These are phyloP conservation scores for Chalcosyrphus nemorum DNA, from an alignment of 2,888 invertebrate species.

Conservation along the genomic window DNA sequence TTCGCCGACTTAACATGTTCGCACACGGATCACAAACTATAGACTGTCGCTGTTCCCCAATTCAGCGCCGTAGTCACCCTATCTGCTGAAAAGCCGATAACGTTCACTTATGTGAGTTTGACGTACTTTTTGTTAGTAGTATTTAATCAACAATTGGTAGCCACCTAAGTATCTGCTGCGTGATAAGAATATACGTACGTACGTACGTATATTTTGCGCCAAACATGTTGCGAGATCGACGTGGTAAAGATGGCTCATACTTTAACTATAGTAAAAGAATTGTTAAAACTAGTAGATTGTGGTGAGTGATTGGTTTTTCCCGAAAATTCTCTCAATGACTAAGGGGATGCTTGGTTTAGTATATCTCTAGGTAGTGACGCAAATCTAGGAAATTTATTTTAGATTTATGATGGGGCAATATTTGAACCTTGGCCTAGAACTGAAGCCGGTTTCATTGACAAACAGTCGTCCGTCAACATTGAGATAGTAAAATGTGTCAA, in stretches of 20 bases:
- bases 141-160: constrained; percentile 5
- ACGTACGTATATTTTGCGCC: not conserved
- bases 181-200: not conserved
- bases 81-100: constrained; percentile 41
- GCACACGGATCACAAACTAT: constrained; percentile 24
- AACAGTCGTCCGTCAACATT: not conserved
- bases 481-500: not conserved
- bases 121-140: constrained; percentile 22
- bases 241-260: not conserved
- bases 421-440: constrained; percentile 9
- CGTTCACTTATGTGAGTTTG: not conserved
- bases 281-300: not conserved
- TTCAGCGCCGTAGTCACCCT: constrained; percentile 17
- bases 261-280: not conserved
- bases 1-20: constrained; percentile 46
- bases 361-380: constrained; percentile 12
- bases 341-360: not conserved
- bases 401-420: not conserved
- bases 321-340: not conserved
- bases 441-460: not conserved
- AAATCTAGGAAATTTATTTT: not conserved
- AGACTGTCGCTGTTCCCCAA: constrained; percentile 43
- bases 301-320: not conserved
- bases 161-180: not conserved
- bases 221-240: not conserved